Evolutionary conservation across 1,140 invertebrate species (phyloP).

Genomic region (Drosophila pruinosa): DNA sequence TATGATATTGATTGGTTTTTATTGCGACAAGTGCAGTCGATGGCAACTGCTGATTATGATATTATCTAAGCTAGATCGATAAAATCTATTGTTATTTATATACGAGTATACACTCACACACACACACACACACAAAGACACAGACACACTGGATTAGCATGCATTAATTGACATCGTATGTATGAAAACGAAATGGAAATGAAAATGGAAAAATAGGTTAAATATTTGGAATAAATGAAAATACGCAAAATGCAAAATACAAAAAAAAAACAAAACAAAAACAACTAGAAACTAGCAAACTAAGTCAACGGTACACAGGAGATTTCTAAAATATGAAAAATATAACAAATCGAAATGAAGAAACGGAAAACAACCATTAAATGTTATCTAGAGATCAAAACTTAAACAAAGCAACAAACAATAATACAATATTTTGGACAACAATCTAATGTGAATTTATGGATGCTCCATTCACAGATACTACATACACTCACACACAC

Average conservation of each 20-base stretch:
- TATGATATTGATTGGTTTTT: conserved; percentile 53
- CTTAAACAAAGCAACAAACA: conserved; percentile 14
- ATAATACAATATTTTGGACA: conserved; percentile 22
- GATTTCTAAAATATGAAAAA: conserved; percentile 15
- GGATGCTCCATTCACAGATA: too few species aligned
- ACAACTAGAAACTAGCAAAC: conserved; percentile 10
- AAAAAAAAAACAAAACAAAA: background rate
- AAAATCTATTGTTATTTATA: conserved; percentile 42
- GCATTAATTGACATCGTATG: background rate
- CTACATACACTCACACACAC: background rate
- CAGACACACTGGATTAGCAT: background rate
- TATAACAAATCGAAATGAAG: background rate
- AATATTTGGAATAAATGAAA: conserved; percentile 36
- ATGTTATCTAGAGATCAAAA: conserved; percentile 40
- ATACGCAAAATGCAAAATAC: too few species aligned
- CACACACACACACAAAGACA: background rate
- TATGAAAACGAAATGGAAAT: background rate
- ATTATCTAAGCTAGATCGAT: conserved; percentile 45
- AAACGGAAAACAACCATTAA: conserved; percentile 10
- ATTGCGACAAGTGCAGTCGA: conserved; percentile 40
- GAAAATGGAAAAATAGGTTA: conserved; percentile 19
- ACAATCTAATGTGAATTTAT: conserved; percentile 27
- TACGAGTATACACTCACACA: conserved; percentile 1
- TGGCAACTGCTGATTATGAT: conserved; percentile 40
- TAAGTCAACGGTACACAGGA: conserved; percentile 42